Conservation (phyloP, 92 coral and sea anemone genomes). For the Siderastrea radians region DNA sequence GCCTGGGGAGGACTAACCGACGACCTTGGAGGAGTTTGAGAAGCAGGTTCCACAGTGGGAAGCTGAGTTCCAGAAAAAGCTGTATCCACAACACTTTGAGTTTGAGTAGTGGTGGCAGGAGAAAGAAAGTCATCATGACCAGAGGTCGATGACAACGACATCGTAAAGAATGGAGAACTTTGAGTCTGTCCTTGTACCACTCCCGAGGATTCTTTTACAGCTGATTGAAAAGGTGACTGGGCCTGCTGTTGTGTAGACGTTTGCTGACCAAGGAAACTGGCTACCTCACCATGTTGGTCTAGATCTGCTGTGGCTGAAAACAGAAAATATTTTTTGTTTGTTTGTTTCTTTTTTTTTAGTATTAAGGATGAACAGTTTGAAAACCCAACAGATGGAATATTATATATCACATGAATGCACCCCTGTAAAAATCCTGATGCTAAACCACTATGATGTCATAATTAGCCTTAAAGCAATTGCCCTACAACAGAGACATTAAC, state of each 20-base stretch:
- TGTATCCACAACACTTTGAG: slow-evolving; percentile 28
- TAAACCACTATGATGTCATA: too few species aligned
- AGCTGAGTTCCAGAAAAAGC: slow-evolving; percentile 5
- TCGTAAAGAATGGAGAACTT: slow-evolving; percentile 47
- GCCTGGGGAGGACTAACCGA: slow-evolving; percentile 13
- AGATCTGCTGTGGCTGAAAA: slow-evolving; percentile 20
- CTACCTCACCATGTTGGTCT: slow-evolving; percentile 80
- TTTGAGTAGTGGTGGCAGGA: slow-evolving; percentile 46
- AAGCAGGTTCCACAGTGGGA: slow-evolving; percentile 25
- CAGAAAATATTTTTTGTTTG: neutral
- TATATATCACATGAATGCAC: too few species aligned
- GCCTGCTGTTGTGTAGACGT: slow-evolving; percentile 69
- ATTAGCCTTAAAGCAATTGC: too few species aligned
- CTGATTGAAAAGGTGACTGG: slow-evolving; percentile 54
- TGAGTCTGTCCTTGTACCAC: slow-evolving; percentile 12
- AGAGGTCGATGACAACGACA: slow-evolving; percentile 25
- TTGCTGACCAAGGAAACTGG: slow-evolving; percentile 78
- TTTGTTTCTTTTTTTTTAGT: too few species aligned
- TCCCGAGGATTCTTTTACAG: slow-evolving; percentile 25
- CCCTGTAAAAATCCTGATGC: too few species aligned
- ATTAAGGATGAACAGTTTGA: too few species aligned
- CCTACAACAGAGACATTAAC: too few species aligned
- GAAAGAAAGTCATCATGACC: slow-evolving; percentile 66
- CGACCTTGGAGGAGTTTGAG: slow-evolving; percentile 37
- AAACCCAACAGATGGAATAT: too few species aligned